phyloP scores from a whole-genome alignment of 2,888 invertebrate genomes.

The Clistopyga incitator region DNA sequence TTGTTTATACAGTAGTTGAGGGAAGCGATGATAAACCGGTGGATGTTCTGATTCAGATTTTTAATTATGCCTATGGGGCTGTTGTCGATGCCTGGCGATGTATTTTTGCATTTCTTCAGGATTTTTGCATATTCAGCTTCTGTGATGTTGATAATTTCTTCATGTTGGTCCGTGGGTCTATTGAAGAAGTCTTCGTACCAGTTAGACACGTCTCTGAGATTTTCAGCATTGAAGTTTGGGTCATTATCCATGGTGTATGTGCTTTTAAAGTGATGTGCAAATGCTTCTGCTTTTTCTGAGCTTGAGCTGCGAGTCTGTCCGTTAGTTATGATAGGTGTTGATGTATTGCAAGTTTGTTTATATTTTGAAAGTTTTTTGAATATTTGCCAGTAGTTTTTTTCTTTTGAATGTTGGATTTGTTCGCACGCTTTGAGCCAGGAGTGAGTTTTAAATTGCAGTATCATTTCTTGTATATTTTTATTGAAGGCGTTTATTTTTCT shows the following conservation, averaged over 20 bases:
- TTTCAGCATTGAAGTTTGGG: background rate
- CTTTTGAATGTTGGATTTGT: slow-evolving; percentile 22
- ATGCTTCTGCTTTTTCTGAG: slow-evolving; percentile 30
- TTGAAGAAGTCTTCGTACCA: slow-evolving; percentile 24
- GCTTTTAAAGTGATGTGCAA: slow-evolving; percentile 23
- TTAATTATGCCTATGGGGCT: slow-evolving; percentile 19
- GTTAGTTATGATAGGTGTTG: slow-evolving; percentile 6
- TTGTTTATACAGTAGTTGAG: background rate
- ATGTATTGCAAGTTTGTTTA: background rate
- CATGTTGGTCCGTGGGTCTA: background rate
- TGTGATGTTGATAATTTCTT: background rate
- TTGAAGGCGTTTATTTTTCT: slow-evolving; percentile 24
- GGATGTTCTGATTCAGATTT: background rate
- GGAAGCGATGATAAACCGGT: background rate
- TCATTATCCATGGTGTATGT: background rate
- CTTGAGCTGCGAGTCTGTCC: background rate
- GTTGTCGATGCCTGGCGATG: slow-evolving; percentile 40
- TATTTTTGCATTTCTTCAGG: slow-evolving; percentile 40
- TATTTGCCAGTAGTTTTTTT: slow-evolving; percentile 55
- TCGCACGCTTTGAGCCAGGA: slow-evolving; percentile 45
- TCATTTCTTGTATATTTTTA: slow-evolving; percentile 43
- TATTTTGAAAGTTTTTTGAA: slow-evolving; percentile 34
- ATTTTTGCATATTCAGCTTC: background rate
- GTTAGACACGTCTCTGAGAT: background rate
- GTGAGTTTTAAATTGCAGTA: slow-evolving; percentile 26